Evolutionary conservation across 2,888 invertebrate genomes (phyloP).

Genomic region (Deilephila elpenor): DNA sequence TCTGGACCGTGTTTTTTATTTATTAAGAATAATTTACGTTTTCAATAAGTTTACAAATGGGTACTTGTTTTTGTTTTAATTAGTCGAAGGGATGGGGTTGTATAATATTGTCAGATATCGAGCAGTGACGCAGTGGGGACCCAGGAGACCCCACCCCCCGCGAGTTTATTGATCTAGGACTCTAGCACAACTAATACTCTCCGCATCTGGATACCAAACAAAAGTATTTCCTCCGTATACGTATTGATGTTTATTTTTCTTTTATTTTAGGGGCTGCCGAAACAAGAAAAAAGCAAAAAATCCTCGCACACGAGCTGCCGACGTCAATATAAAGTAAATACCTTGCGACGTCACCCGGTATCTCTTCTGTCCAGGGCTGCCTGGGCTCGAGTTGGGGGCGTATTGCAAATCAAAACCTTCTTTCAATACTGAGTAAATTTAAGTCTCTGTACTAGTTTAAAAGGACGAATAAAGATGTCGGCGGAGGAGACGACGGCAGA

Average conservation of each 20-base stretch:
- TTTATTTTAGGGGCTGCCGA: slow-evolving; percentile 71
- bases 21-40: too few relatives aligned
- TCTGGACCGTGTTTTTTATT: too few relatives aligned
- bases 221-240: neutral
- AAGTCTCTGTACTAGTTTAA: slow-evolving; percentile 57
- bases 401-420: slow-evolving; percentile 57
- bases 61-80: too few relatives aligned
- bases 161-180: neutral
- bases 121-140: neutral
- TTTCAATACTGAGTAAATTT: slow-evolving; percentile 55
- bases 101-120: too few relatives aligned
- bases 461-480: slow-evolving; percentile 85
- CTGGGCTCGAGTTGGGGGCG: slow-evolving; percentile 76
- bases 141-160: neutral
- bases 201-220: too few relatives aligned
- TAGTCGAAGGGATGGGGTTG: too few relatives aligned
- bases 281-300: slow-evolving; percentile 78
- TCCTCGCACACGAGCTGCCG: slow-evolving; percentile 74
- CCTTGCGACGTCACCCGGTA: slow-evolving; percentile 72
- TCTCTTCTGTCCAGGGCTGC: slow-evolving; percentile 78
- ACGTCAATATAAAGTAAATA: slow-evolving; percentile 79
- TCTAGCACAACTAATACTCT: neutral
- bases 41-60: too few relatives aligned
- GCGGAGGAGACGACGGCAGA: slow-evolving; percentile 96
- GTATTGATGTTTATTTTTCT: neutral